Evolutionary conservation across 2,888 invertebrate genomes (phyloP), one percentile per base, ranked within the genome.

Genomic region (Acleris holmiana): DNA sequence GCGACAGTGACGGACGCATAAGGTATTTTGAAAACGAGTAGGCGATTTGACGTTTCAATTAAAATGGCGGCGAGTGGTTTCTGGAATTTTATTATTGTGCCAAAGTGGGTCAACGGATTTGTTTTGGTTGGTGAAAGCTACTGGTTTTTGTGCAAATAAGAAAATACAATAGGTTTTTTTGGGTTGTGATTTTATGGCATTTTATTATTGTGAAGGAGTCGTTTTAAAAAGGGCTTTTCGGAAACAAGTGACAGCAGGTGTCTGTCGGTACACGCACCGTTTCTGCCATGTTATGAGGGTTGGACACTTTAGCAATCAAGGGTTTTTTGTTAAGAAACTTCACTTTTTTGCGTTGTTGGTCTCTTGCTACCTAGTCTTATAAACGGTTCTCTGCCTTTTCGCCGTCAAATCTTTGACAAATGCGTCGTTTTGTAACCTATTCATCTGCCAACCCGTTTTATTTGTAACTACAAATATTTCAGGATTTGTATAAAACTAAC

Each of bases 21-120:
- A 21, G 60, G 6, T 35, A 21, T 50, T 51, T 13, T 48, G 13
- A 25, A 13, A 18, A 46, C 18, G 35, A 51, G 17, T 18, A 29
- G 29, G 51, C 51, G 63, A 56, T 72, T 74, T 74, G 71, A 76
- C 73, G 69, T 74, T 72, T 75, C 73, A 75, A 78, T 76, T 72
- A 72, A 66, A 63, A 55, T 68, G 67, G 68, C 60, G 64, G 51
- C 61, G 59, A 68, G 67, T 67, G 65, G 10, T 63, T 67, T 68
- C 60, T 54, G 61, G 65, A 66, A 63, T 69, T 63, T 53, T 61
- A 57, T 66, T 60, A 51, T 61, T 61, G 48, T 59, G 35, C 21
- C 35, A 66, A 69, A 64, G 57, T 69, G 61, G 69, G 69, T 67
- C 69, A 62, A 5, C 23, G 47, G 2, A 50, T 58, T 66, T 61